A percentile compares a stretch with the other conserved stretches of the same genome.
Conservation (phyloP, 2,888 invertebrate species). For the Hypercompe scribonia region DNA sequence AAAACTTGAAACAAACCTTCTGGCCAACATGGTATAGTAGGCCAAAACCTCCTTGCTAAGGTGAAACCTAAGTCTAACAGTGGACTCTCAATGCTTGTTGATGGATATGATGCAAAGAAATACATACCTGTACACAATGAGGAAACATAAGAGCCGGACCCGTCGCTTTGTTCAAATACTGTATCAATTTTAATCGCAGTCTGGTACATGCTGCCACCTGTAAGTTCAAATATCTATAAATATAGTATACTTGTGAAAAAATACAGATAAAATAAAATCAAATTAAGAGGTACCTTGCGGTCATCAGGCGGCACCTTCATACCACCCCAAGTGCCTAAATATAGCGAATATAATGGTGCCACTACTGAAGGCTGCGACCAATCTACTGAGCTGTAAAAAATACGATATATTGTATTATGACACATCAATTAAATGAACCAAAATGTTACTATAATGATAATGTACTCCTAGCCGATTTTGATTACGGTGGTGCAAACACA, state of each 20-base stretch:
- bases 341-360: conserved; percentile 92
- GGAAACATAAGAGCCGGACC: conserved; percentile 91
- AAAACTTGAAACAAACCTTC: too few relatives aligned
- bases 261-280: background rate
- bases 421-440: background rate
- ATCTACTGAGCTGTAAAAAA: conserved; percentile 89
- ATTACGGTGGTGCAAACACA: too few relatives aligned
- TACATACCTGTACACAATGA: conserved; percentile 93
- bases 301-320: conserved; percentile 88
- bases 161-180: conserved; percentile 92
- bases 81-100: too few relatives aligned
- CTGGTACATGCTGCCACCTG: conserved; percentile 92
- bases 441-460: too few relatives aligned
- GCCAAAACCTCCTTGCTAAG: too few relatives aligned
- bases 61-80: too few relatives aligned
- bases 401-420: background rate
- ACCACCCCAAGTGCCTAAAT: conserved; percentile 89
- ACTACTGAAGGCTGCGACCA: conserved; percentile 91
- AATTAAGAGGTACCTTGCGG: conserved; percentile 82
- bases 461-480: too few relatives aligned
- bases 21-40: too few relatives aligned
- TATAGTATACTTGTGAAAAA: background rate
- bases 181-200: conserved; percentile 94
- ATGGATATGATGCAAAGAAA: conserved; percentile 4
- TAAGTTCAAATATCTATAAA: conserved; percentile 17